phyloP scores from a whole-genome alignment of 2,113 vertebrate species.

The Ochotona curzoniae region DNA sequence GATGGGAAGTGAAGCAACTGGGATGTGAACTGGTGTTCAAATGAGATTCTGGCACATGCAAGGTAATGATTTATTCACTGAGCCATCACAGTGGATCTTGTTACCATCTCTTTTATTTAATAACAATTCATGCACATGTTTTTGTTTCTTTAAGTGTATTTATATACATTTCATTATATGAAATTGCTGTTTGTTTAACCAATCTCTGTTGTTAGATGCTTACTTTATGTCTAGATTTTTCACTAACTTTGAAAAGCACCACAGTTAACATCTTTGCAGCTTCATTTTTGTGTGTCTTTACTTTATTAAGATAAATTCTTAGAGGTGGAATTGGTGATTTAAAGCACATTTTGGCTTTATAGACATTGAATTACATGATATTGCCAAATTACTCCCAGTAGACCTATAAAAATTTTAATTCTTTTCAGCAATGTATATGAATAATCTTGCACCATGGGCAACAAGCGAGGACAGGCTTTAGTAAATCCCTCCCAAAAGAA shows the following conservation, averaged over 20 bases:
- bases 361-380: slow-evolving; percentile 9
- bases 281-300: slow-evolving; percentile 43
- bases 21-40: too few species aligned
- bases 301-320: slow-evolving; percentile 49
- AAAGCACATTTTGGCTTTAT: slow-evolving; percentile 21
- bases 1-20: too few species aligned
- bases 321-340: slow-evolving; percentile 36
- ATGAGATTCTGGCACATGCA: too few species aligned
- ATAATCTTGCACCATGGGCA: background rate
- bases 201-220: slow-evolving; percentile 50
- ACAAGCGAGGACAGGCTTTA: background rate
- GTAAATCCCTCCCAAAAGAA: too few species aligned
- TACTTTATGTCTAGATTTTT: slow-evolving; percentile 52
- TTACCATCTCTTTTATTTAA: background rate
- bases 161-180: slow-evolving; percentile 34
- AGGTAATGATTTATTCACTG: too few species aligned
- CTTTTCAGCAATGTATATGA: background rate
- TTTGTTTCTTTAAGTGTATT: background rate
- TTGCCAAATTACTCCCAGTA: background rate
- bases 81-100: too few species aligned
- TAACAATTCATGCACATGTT: background rate
- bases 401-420: background rate
- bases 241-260: slow-evolving; percentile 24
- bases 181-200: slow-evolving; percentile 47
- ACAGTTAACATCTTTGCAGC: background rate